Conservation (phyloP, 2,113 vertebrate species). For the Rhabdornis inornatus region DNA sequence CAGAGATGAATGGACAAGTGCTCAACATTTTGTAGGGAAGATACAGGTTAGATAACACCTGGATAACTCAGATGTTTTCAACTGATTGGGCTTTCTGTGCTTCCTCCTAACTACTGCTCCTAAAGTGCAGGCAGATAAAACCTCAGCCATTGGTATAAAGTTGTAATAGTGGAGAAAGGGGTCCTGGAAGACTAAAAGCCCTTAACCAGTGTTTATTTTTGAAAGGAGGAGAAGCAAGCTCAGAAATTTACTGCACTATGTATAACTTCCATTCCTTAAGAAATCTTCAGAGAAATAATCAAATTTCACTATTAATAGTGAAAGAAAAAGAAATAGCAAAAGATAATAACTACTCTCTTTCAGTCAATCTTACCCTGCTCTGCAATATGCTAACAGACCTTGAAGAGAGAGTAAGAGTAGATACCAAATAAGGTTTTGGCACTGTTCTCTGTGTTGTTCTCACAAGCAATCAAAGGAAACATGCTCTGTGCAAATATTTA, state of each 20-base stretch:
- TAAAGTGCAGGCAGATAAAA: not conserved
- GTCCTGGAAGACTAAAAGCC: not conserved
- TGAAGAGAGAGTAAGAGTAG: not conserved
- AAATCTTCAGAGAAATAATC: not conserved
- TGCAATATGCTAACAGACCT: not conserved
- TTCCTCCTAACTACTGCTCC: not conserved
- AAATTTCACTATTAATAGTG: not conserved
- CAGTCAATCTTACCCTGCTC: not conserved
- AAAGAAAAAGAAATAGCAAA: not conserved
- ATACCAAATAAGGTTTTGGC: not conserved
- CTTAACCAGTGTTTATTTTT: not conserved
- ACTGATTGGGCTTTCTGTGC: not conserved
- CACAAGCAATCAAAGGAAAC: not conserved
- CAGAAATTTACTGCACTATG: not conserved
- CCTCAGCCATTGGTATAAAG: not conserved
- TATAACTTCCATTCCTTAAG: not conserved
- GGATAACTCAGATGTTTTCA: not conserved
- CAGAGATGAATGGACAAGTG: not conserved
- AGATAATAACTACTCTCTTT: not conserved
- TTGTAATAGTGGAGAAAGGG: not conserved
- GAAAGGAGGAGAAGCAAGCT: not conserved
- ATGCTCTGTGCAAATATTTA: not conserved
- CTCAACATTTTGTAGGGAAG: not conserved
- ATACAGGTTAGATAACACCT: not conserved
- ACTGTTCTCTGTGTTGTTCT: not conserved